Evolutionary conservation across 2,797 vertebrate genomes (phyloP), one percentile per base, ranked within the genome.

Genomic region (Crocodylus rhombifer): DNA sequence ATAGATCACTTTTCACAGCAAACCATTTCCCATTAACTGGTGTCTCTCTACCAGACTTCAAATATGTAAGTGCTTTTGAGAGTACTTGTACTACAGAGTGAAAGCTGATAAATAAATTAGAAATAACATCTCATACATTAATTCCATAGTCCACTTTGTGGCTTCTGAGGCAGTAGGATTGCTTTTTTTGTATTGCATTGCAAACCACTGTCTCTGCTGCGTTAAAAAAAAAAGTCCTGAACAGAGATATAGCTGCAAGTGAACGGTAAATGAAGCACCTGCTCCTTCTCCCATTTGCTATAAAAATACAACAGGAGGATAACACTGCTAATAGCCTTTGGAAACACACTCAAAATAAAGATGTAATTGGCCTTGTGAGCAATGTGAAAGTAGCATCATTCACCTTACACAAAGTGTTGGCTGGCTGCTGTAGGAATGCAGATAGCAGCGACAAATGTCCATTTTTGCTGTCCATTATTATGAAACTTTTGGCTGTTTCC

Each of bases 131-230:
- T 94, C 94, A 91, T 89, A 87, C 58, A 71, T 96, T 95, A 96
- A 97, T 97, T 97, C 95, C 81, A 30, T 93, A 89, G 95, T 90
- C 89, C 90, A 95, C 95, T 97, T 94, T 95, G 95, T 93, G 94
- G 95, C 94, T 97, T 96, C 92, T 81, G 87, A 97, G 92, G 88
- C 92, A 92, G 84, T 82, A 91, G 97, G 92, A 94, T 94, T 92
- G 92, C 87, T 95, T 97, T 97, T 77, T 95, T 91, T 83, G 84
- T 92, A 96, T 96, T 90, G 92, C 78, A 86, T 85, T 96, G 93
- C 91, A 95, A 95, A 97, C 96, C 95, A 94, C 92, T 93, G 90
- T 95, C 80, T 95, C 95, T 96, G 77, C 80, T 81, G 51, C 67
- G 80, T 77, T 74, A 80, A 0, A 30, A 80, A 90, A 80, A 77